These are phyloP conservation scores for Eclectus roratus DNA, from an alignment of 2,113 vertebrate species.

Conservation along the genomic window DNA sequence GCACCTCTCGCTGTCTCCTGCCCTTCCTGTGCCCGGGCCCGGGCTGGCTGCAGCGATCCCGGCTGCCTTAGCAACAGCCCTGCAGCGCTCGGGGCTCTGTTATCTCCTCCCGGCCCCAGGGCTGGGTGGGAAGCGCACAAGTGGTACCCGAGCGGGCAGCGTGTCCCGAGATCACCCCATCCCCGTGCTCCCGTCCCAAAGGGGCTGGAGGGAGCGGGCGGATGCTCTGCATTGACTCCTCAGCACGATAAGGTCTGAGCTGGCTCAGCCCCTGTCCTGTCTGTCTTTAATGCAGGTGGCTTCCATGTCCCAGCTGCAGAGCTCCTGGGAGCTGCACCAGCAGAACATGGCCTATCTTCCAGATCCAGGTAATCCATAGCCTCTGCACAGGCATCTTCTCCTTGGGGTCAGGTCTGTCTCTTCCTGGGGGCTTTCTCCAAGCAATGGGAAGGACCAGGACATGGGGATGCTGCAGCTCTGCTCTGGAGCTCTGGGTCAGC, in stretches of 20 bases:
- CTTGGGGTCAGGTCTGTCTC: neutral
- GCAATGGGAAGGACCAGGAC: accelerated
- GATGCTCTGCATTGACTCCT: neutral
- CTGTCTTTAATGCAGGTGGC: neutral
- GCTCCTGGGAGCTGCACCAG: constrained; percentile 12
- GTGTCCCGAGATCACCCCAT: neutral
- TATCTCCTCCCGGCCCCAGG: too few relatives aligned
- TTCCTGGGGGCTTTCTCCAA: neutral
- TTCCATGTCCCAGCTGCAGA: constrained; percentile 40
- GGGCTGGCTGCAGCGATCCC: too few relatives aligned
- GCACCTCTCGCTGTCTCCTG: neutral
- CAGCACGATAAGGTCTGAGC: accelerated
- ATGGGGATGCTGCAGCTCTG: neutral
- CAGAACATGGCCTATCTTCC: neutral
- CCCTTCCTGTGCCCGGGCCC: neutral
- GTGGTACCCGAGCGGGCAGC: neutral
- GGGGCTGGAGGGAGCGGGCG: neutral
- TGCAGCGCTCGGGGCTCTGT: neutral
- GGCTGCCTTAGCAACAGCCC: neutral
- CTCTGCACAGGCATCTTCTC: too few relatives aligned
- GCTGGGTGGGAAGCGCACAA: neutral
- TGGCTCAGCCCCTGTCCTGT: neutral
- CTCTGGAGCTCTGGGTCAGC: neutral
- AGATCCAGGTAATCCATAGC: neutral
- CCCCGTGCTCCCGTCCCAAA: accelerated